Evolutionary conservation across 2,113 vertebrate genomes (phyloP).

Genomic region (Trogon surrucura): DNA sequence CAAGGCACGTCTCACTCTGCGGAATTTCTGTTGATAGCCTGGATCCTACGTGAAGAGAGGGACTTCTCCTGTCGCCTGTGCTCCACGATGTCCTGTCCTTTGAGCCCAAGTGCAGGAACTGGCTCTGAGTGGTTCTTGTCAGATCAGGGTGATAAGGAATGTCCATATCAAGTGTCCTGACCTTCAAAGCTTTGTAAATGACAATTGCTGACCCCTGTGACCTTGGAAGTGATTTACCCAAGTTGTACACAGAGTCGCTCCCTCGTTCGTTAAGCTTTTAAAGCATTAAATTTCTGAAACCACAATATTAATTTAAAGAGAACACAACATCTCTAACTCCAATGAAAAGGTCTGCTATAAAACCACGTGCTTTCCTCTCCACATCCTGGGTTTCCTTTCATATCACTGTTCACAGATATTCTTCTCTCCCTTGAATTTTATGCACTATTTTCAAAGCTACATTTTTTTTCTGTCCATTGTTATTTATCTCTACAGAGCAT

Average conservation of each 20-base stretch:
- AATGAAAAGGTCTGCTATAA: background rate
- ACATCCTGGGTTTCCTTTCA: background rate
- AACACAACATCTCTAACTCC: background rate
- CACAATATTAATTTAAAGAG: background rate
- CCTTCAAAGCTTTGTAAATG: background rate
- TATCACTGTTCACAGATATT: background rate
- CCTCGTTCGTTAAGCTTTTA: background rate
- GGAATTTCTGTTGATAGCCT: background rate
- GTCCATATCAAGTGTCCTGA: background rate
- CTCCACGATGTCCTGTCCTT: background rate
- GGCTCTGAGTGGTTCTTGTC: background rate
- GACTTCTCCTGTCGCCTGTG: background rate
- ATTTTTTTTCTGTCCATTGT: background rate
- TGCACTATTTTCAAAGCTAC: background rate
- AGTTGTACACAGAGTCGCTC: background rate
- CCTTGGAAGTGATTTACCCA: background rate
- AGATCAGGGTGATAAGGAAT: background rate
- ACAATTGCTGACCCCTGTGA: background rate
- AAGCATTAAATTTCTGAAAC: background rate
- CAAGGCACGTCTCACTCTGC: background rate
- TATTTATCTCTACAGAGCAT: background rate
- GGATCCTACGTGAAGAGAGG: background rate
- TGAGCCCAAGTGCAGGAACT: background rate
- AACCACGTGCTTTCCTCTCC: background rate
- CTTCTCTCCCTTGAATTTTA: background rate